These are phyloP conservation scores for Dascillus cervinus DNA, from an alignment of 2,888 invertebrate species.

Conservation along the genomic window DNA sequence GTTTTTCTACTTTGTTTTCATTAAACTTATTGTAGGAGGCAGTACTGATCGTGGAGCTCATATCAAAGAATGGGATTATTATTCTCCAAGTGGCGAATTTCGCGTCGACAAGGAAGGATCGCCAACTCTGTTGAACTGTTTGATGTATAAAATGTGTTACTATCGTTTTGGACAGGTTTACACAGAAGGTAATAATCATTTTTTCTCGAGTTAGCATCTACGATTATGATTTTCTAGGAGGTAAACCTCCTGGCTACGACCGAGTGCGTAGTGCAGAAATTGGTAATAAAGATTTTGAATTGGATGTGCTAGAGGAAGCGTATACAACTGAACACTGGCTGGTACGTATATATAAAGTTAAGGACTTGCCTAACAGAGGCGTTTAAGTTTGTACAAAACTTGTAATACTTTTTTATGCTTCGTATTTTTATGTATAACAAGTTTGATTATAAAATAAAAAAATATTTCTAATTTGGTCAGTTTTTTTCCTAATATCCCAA, in stretches of 20 bases:
- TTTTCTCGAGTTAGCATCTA: background rate
- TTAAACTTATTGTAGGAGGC: slow-evolving; percentile 54
- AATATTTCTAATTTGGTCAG: too few relatives aligned
- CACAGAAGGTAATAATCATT: slow-evolving; percentile 75
- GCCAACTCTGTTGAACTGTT: slow-evolving; percentile 83
- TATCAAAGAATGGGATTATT: slow-evolving; percentile 95
- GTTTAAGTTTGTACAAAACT: slow-evolving; percentile 45
- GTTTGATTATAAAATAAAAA: too few relatives aligned
- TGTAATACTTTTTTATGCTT: slow-evolving; percentile 5
- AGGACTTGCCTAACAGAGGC: slow-evolving; percentile 85
- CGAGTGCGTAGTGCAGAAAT: slow-evolving; percentile 95
- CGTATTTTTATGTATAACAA: slow-evolving; percentile 1
- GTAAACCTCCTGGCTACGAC: slow-evolving; percentile 93
- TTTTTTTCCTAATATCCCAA: too few relatives aligned
- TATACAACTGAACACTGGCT: slow-evolving; percentile 99
- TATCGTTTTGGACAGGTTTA: slow-evolving; percentile 95
- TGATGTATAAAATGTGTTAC: slow-evolving; percentile 99
- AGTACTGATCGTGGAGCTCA: slow-evolving; percentile 91
- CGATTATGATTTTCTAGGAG: slow-evolving; percentile 40
- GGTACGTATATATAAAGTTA: slow-evolving; percentile 96
- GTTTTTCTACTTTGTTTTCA: background rate
- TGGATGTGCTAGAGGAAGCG: slow-evolving; percentile 98
- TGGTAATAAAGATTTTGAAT: slow-evolving; percentile 95
- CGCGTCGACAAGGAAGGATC: slow-evolving; percentile 93
- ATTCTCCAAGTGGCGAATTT: slow-evolving; percentile 93